These are phyloP conservation scores for Potamilus streckersoni DNA, from an alignment of 1,140 invertebrate species.

Conservation along the genomic window DNA sequence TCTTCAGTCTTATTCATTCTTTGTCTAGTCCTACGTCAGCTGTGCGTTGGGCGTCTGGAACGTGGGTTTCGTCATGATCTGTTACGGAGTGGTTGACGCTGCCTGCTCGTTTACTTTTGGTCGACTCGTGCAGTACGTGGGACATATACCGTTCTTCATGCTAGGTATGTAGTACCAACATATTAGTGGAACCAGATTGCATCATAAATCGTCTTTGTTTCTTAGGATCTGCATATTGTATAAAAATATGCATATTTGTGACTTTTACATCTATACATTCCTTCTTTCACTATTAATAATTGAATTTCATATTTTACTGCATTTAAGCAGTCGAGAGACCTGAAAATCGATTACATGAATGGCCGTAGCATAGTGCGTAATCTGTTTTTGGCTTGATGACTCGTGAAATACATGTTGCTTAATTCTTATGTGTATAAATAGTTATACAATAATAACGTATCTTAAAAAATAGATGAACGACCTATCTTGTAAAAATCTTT, in stretches of 20 bases:
- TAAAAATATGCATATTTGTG: not conserved
- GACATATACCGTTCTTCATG: constrained; percentile 86
- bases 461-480: too few relatives aligned
- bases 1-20: not conserved
- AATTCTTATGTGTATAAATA: too few relatives aligned
- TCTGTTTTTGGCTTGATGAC: too few relatives aligned
- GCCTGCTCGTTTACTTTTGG: constrained; percentile 90
- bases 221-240: not conserved
- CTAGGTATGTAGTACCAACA: constrained; percentile 68
- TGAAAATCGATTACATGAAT: too few relatives aligned
- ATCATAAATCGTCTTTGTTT: not conserved
- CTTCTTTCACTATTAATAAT: too few relatives aligned
- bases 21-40: constrained; percentile 87
- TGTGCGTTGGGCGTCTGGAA: constrained; percentile 90
- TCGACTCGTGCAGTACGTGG: constrained; percentile 91
- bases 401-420: too few relatives aligned
- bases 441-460: too few relatives aligned
- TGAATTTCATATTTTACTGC: too few relatives aligned
- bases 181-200: not conserved
- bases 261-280: not conserved
- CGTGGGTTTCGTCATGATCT: constrained; percentile 96
- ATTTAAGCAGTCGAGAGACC: too few relatives aligned
- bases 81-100: constrained; percentile 93
- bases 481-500: too few relatives aligned
- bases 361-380: too few relatives aligned